Evolutionary conservation across 2,888 invertebrate genomes (phyloP).

Genomic region (Tuberolachnus salignus): DNA sequence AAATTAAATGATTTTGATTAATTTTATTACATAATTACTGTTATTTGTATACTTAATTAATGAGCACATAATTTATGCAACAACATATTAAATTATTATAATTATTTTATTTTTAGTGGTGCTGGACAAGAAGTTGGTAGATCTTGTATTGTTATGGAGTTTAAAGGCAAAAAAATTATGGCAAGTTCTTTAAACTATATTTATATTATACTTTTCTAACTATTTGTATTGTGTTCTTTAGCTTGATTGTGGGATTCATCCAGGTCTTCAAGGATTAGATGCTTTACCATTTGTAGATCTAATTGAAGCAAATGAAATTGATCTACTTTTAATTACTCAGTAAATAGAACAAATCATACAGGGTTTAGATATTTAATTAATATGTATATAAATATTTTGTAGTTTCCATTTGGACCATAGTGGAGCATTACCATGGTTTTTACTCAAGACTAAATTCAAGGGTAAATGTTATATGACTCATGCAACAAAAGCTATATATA

Average conservation of each 20-base stretch:
- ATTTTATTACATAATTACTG: too few species aligned
- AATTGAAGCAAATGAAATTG: conserved; percentile 96
- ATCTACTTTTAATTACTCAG: conserved; percentile 93
- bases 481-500: conserved; percentile 98
- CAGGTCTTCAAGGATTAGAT: conserved; percentile 95
- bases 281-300: conserved; percentile 96
- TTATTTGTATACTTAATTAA: neutral
- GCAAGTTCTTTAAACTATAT: conserved; percentile 63
- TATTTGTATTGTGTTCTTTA: conserved; percentile 61
- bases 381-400: conserved; percentile 59
- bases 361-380: neutral
- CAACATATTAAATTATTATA: neutral
- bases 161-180: conserved; percentile 99
- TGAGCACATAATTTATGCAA: neutral
- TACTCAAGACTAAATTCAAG: conserved; percentile 95
- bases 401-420: conserved; percentile 99
- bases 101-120: conserved; percentile 68
- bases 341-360: conserved; percentile 62
- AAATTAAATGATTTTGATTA: too few species aligned
- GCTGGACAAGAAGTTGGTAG: conserved; percentile 99
- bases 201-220: neutral
- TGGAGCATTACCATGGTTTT: conserved; percentile 97
- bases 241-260: conserved; percentile 98
- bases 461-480: conserved; percentile 99
- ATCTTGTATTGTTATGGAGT: conserved; percentile 97